Evolutionary conservation across 2,888 invertebrate genomes (phyloP), one percentile per base, ranked within the genome.

Genomic region (Hipparchia sbordonii): DNA sequence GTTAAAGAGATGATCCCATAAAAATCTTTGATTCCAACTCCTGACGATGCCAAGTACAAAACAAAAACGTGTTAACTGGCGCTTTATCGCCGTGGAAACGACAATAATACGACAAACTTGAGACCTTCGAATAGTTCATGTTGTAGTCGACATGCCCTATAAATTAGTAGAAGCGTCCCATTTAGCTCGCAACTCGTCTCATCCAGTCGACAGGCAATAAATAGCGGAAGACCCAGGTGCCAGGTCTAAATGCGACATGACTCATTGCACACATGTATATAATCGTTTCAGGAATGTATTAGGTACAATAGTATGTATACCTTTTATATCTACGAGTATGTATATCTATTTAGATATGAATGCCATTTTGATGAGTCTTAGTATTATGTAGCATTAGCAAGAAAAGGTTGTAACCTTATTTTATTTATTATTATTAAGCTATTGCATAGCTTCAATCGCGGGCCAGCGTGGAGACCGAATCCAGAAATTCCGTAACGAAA

Each of bases 191-290:
- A 57, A n/a, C 72, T 66, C 65, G 62, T 68, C 33, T 65, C 54
- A 65, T 63, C 70, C 57, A 57, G 70, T 70, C 52, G 70, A 71
- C 77, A 71, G 72, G 75, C 73, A 70, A 74, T 72, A 61, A 67
- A 75, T 74, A 76, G 71, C 79, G 82, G 82, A 82, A 81, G 79
- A 57, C 63, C 33, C 81, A 79, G 81, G 81, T 81, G 82, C 84
- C 82, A 83, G 78, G 46, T 76, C 73, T 77, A 78, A 79, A 78
- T 77, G 74, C 67, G 74, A 67, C 70, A 57, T 80, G 78, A 78
- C 48, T 78, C 79, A 79, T 71, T 65, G 75, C 63, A 73, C 73
- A 73, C 72, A 66, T 67, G 48, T 45, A 56, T 12, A 67, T 23
- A 12, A 57, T 48, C 65, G 39, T 57, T 9, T 9, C 56, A n/a